phyloP scores from a whole-genome alignment of 2,113 vertebrate genomes.

The Asarcornis scutulata region DNA sequence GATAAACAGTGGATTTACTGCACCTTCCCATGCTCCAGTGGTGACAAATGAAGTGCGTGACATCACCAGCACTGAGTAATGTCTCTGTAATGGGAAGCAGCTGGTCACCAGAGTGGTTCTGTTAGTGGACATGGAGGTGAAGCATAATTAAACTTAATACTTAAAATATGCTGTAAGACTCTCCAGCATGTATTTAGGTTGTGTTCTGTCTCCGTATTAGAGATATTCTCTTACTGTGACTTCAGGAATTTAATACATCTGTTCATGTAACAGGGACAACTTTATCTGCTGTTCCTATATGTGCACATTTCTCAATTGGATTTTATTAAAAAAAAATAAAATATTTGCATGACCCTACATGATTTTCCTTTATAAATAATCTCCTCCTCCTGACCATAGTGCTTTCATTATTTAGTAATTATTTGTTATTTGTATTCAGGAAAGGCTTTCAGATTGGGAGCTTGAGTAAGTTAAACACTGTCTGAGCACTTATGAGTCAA shows the following conservation, averaged over 20 bases:
- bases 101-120: neutral
- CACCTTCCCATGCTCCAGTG: neutral
- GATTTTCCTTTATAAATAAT: constrained; percentile 13
- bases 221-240: neutral
- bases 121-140: neutral
- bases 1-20: neutral
- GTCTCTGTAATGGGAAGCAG: constrained; percentile 29
- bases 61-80: constrained; percentile 25
- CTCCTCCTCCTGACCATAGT: neutral
- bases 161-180: neutral
- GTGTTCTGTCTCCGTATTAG: neutral
- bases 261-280: neutral
- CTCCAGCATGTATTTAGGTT: neutral
- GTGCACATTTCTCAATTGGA: neutral
- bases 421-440: neutral
- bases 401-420: constrained; percentile 10
- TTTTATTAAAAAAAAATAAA: neutral
- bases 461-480: neutral
- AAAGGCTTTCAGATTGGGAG: neutral
- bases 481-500: neutral
- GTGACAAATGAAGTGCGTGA: neutral
- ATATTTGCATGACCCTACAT: neutral
- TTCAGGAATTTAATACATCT: neutral
- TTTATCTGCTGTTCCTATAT: neutral
- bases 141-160: constrained; percentile 17